Base-by-base conservation (phyloP, 1,140 invertebrate species). In the Drosophila kurseongensis region DNA sequence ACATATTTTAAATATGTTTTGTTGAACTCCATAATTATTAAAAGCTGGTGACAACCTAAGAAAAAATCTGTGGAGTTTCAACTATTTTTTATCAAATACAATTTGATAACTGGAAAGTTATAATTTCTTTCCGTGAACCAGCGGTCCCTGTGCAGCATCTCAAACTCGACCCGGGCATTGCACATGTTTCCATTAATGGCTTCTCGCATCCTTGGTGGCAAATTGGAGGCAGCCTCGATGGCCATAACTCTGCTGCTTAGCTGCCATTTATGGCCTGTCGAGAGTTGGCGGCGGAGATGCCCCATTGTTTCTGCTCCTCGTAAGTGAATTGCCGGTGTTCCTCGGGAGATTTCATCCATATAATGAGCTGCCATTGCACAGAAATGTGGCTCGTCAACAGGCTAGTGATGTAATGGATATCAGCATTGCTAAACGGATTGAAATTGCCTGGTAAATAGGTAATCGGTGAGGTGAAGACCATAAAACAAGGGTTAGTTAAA, bases 131-230 rank as follows among this genome's bases (percentile, higher is more conserved):
- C 60, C 14, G 23, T 68, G 65, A 10, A 10, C 29, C 44, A 23
- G 60, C 42, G 65, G 57, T 67, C 65, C 48, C 44, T 48, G 54
- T 38, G 50, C 61, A 47, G 47, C 62, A 42, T 45, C 50, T 23
- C 67, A 48, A 45, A 52, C 60, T 78, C 82, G 54, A 58, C 48
- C 52, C 48, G 32, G 58, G 40, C 65, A 61, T 72, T 69, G 73
- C 80, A 78, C 72, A 80, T 74, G 79, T 75, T 89, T 89, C 84
- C 84, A 89, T 89, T 89, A 89, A 80, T 89, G 85, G 77, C 54
- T 10, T 38, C 13, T 47, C 77, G 60, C 80, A 84, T 89, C 85
- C 77, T 89, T 84, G 68, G 73, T 89, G 85, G 77, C 85, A 84
- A 89, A 89, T 89, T 90, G 85, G 80, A 84, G 88, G 79, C 85